These are phyloP conservation scores for Merops nubicus DNA, from an alignment of 2,113 vertebrate species.

Conservation along the genomic window DNA sequence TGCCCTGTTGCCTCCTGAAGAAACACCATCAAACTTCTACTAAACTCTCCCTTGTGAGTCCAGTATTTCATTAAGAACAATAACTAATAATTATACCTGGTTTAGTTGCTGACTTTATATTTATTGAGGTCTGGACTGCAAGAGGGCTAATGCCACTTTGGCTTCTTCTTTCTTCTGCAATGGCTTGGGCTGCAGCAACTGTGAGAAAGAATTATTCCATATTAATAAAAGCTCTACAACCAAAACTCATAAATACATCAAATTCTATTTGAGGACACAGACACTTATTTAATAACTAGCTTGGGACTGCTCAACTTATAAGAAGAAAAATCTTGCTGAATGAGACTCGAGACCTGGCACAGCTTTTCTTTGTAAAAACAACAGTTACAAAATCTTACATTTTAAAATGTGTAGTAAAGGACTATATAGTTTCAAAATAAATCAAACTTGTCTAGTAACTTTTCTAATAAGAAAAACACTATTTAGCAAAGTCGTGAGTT, in stretches of 20 bases:
- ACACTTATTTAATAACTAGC: background rate
- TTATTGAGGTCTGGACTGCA: conserved; percentile 54
- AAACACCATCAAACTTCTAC: background rate
- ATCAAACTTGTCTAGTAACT: background rate
- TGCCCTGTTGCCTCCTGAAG: background rate
- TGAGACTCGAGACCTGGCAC: background rate
- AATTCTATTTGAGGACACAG: background rate
- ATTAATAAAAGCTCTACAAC: background rate
- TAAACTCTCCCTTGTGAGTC: background rate
- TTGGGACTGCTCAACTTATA: background rate
- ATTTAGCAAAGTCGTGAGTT: background rate
- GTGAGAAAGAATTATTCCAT: background rate
- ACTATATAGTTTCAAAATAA: background rate
- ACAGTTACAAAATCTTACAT: background rate
- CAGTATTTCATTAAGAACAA: background rate
- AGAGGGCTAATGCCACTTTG: conserved; percentile 75
- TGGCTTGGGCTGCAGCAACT: conserved; percentile 91
- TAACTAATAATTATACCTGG: conserved; percentile 82
- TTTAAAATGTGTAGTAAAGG: background rate
- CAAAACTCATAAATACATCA: background rate
- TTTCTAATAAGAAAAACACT: background rate
- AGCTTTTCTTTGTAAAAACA: background rate
- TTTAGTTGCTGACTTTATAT: conserved; percentile 73
- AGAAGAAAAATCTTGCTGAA: background rate
- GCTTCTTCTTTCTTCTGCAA: conserved; percentile 89